These are phyloP conservation scores for Resseliella maxima DNA, from an alignment of 2,888 invertebrate species.

Conservation along the genomic window DNA sequence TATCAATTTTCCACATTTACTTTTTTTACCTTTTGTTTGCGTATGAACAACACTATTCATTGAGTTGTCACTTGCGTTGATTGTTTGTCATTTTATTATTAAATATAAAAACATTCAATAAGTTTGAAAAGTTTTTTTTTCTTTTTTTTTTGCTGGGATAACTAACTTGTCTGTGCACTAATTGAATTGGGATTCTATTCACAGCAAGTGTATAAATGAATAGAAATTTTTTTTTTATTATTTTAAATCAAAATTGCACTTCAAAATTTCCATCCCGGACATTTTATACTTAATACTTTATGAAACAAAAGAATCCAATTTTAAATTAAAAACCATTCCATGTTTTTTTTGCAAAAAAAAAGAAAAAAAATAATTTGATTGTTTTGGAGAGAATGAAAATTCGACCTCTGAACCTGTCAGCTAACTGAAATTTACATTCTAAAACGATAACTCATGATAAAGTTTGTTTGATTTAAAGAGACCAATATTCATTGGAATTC, in stretches of 20 bases:
- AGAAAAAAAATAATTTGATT: background rate
- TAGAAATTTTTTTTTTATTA: background rate
- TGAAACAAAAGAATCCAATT: background rate
- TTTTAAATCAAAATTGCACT: conserved; percentile 9
- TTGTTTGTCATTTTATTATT: conserved; percentile 23
- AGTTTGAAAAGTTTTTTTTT: background rate
- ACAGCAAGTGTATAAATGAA: background rate
- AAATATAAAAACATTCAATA: background rate
- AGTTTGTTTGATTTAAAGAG: background rate
- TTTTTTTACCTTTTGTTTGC: background rate
- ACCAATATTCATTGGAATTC: background rate
- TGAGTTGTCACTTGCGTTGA: background rate
- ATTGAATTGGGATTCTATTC: background rate
- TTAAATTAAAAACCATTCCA: background rate
- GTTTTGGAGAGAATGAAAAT: background rate
- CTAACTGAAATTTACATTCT: background rate
- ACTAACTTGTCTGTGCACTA: background rate
- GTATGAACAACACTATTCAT: background rate
- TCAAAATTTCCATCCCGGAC: background rate
- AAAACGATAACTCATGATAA: background rate
- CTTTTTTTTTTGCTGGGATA: background rate
- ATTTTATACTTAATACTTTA: background rate
- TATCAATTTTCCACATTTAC: background rate
- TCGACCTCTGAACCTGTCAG: background rate
- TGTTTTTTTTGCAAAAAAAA: background rate